Percentiles rank a stretch among this genome's conserved stretches.
These are phyloP conservation scores for Notothenia rossii DNA, from an alignment of 2,113 vertebrate species.

Conservation along the genomic window DNA sequence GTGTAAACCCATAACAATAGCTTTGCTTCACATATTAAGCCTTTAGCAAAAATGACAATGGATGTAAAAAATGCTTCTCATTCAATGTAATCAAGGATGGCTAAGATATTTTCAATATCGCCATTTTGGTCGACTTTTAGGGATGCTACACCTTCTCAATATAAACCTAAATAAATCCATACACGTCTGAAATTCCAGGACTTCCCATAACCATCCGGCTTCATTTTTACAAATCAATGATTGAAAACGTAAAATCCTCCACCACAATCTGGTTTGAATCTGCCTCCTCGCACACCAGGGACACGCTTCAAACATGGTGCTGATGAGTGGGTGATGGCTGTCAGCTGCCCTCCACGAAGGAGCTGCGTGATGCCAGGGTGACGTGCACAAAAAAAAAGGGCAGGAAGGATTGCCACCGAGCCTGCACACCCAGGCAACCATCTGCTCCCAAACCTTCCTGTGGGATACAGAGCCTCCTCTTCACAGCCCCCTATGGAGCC, in stretches of 20 bases:
- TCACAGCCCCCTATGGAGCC: slow-evolving; percentile 46
- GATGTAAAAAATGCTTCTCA: background rate
- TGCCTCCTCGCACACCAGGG: slow-evolving; percentile 49
- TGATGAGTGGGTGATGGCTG: slow-evolving; percentile 61
- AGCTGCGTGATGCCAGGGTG: slow-evolving; percentile 62
- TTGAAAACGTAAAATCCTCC: slow-evolving; percentile 53
- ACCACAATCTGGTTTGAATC: slow-evolving; percentile 62
- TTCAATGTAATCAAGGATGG: background rate
- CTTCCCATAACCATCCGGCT: slow-evolving; percentile 6
- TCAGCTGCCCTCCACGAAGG: slow-evolving; percentile 63
- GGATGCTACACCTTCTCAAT: background rate
- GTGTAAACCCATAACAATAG: background rate
- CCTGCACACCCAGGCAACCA: slow-evolving; percentile 70
- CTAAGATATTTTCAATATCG: background rate
- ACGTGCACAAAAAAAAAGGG: slow-evolving; percentile 33
- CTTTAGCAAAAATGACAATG: no score
- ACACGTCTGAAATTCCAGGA: background rate
- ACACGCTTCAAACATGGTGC: slow-evolving; percentile 49
- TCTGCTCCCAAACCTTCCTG: slow-evolving; percentile 69
- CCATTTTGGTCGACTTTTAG: background rate
- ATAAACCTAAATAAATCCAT: background rate
- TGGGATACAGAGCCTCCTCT: slow-evolving; percentile 40
- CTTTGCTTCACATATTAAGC: background rate
- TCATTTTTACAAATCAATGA: slow-evolving; percentile 33
- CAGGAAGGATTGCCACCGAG: slow-evolving; percentile 56